phyloP scores from a whole-genome alignment of 2,797 vertebrate genomes.

The Chelmon rostratus region DNA sequence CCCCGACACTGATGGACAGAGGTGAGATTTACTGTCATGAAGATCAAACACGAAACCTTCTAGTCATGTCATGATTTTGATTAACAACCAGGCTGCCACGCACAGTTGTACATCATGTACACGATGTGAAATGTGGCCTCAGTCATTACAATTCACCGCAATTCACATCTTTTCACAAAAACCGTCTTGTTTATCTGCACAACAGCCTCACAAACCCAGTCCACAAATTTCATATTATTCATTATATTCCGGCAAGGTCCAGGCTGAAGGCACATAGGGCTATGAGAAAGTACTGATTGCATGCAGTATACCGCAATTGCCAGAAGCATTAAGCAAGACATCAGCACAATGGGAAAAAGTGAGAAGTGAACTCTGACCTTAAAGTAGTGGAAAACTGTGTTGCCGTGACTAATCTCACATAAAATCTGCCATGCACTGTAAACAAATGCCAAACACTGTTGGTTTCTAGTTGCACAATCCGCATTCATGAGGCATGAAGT shows the following conservation, averaged over 20 bases:
- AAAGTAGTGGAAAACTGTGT: not conserved
- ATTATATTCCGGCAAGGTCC: not conserved
- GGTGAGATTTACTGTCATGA: conserved; percentile 39
- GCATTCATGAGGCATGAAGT: not conserved
- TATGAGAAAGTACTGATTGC: not conserved
- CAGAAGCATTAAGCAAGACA: not conserved
- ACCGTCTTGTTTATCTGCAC: not conserved
- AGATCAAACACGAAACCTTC: conserved; percentile 39
- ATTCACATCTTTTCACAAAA: not conserved
- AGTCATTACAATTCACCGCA: not conserved
- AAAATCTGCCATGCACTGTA: not conserved
- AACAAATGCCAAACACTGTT: not conserved
- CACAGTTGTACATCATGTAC: not conserved
- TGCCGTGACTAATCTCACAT: not conserved
- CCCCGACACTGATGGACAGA: conserved; percentile 32
- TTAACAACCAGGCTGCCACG: conserved; percentile 30
- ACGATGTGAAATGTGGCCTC: conserved; percentile 25
- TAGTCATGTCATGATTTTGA: conserved; percentile 40
- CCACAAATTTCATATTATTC: not conserved
- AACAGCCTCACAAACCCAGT: conserved; percentile 7
- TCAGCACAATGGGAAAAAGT: not conserved
- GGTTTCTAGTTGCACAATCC: not conserved
- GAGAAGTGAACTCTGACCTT: conserved; percentile 15
- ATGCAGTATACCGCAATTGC: not conserved
- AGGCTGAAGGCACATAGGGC: not conserved